Evolutionary conservation across 2,888 invertebrate species (phyloP).

Genomic region (Ptycholaimellus sp.): DNA sequence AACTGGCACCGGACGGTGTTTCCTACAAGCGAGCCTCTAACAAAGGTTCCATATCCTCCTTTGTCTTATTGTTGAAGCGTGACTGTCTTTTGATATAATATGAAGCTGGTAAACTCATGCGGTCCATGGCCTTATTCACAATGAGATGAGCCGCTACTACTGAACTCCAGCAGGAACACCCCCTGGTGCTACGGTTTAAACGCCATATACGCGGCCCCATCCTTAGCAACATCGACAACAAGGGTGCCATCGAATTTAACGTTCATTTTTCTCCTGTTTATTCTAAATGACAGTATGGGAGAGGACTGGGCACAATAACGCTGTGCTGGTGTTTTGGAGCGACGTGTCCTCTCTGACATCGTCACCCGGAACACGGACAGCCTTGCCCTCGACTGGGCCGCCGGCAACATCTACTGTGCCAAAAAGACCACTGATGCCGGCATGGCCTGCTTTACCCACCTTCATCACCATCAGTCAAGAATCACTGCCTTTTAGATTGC

Average conservation of each 20-base stretch:
- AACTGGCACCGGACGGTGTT: constrained; percentile 37
- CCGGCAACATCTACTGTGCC: constrained; percentile 66
- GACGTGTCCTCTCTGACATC: constrained; percentile 31
- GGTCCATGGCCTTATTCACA: too few relatives aligned
- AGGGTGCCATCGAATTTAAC: constrained; percentile 66
- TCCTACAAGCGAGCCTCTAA: constrained; percentile 42
- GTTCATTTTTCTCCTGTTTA: constrained; percentile 52
- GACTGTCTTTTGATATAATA: too few relatives aligned
- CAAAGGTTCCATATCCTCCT: too few relatives aligned
- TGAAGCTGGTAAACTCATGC: too few relatives aligned
- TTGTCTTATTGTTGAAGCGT: too few relatives aligned
- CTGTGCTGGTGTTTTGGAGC: constrained; percentile 66
- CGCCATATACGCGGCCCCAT: constrained; percentile 35
- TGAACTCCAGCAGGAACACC: constrained; percentile 59
- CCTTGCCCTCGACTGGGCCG: constrained; percentile 69
- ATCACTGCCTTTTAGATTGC: constrained; percentile 40
- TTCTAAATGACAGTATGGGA: too few relatives aligned
- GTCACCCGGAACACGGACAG: constrained; percentile 40
- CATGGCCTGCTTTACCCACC: constrained; percentile 35
- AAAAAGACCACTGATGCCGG: constrained; percentile 69
- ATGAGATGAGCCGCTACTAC: constrained; percentile 33
- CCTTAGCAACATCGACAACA: constrained; percentile 51
- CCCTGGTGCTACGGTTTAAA: constrained; percentile 46
- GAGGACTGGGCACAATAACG: too few relatives aligned
- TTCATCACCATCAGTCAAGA: constrained; percentile 31